phyloP scores from a whole-genome alignment of 1,140 invertebrate genomes.

The Pinna nobilis region DNA sequence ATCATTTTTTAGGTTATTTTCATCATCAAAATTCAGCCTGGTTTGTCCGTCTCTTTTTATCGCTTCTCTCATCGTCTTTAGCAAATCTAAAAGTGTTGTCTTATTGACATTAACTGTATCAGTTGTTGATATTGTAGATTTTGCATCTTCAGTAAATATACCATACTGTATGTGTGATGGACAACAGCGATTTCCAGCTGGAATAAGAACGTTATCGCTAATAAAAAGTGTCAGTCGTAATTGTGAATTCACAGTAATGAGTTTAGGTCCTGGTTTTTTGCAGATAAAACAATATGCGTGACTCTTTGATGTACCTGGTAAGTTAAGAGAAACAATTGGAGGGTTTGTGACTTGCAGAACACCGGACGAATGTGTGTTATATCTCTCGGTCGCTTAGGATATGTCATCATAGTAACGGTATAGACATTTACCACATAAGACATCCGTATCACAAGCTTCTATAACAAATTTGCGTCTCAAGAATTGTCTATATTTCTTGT shows the following conservation, averaged over 20 bases:
- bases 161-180: neutral
- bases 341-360: too few relatives aligned
- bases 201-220: neutral
- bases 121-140: neutral
- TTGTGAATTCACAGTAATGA: neutral
- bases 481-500: too few relatives aligned
- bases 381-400: too few relatives aligned
- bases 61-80: neutral
- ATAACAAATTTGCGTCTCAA: too few relatives aligned
- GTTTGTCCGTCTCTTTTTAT: neutral
- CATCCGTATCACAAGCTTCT: too few relatives aligned
- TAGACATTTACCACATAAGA: too few relatives aligned
- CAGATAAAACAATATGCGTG: constrained; percentile 14
- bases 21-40: neutral
- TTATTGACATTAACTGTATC: neutral
- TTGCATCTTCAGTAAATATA: neutral
- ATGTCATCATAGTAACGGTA: too few relatives aligned
- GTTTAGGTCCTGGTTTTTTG: constrained; percentile 8
- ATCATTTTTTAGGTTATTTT: neutral
- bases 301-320: neutral
- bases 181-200: constrained; percentile 3
- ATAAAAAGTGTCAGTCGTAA: neutral
- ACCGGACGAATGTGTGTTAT: too few relatives aligned
- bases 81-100: neutral
- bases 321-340: too few relatives aligned